Conservation (phyloP, 2,113 vertebrate species). For the Periophthalmus modestus region DNA sequence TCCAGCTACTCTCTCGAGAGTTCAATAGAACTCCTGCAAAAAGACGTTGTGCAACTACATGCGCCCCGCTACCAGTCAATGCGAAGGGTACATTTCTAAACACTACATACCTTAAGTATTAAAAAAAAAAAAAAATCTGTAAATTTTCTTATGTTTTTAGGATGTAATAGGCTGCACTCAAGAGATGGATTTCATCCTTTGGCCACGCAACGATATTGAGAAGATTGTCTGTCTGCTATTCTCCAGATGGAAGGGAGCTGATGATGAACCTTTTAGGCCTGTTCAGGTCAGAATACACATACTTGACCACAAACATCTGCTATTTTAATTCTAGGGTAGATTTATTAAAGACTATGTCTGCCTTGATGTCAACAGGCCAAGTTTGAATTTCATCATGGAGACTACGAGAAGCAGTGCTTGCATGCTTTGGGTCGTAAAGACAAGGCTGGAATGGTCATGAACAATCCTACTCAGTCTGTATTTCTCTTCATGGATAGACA, state of each 20-base stretch:
- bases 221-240: slow-evolving; percentile 99
- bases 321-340: not conserved
- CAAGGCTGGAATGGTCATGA: slow-evolving; percentile 97
- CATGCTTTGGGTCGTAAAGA: slow-evolving; percentile 97
- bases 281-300: slow-evolving; percentile 84
- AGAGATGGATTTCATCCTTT: slow-evolving; percentile 99
- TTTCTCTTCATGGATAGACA: slow-evolving; percentile 99
- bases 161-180: slow-evolving; percentile 99
- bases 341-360: not conserved
- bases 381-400: slow-evolving; percentile 99
- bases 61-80: slow-evolving; percentile 99
- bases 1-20: slow-evolving; percentile 97
- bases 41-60: slow-evolving; percentile 98
- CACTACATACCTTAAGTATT: not conserved
- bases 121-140: not conserved
- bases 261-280: slow-evolving; percentile 95
- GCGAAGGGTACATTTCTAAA: slow-evolving; percentile 86
- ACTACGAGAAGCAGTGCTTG: slow-evolving; percentile 99
- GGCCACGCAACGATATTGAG: slow-evolving; percentile 98
- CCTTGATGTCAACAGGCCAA: slow-evolving; percentile 83
- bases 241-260: slow-evolving; percentile 97
- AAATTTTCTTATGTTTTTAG: slow-evolving; percentile 61
- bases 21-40: slow-evolving; percentile 97
- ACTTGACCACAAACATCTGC: not conserved
- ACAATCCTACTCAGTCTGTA: slow-evolving; percentile 89